A percentile compares a stretch with the other conserved stretches of the same genome.
Evolutionary conservation across 2,113 vertebrate genomes (phyloP).

Genomic region (Chrysemys picta): DNA sequence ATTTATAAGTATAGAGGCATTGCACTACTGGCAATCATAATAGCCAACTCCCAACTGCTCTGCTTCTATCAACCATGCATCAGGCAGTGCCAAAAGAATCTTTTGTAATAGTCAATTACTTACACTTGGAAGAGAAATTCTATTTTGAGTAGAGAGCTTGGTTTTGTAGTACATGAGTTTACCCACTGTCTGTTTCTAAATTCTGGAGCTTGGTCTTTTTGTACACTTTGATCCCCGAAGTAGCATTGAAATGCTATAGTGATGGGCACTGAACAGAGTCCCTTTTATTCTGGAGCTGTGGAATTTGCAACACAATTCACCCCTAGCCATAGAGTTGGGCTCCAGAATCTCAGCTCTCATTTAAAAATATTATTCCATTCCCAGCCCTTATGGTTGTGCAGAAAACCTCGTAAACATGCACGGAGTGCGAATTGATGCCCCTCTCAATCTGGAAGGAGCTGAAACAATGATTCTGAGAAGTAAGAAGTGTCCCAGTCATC

Average conservation of each 20-base stretch:
- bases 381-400: background rate
- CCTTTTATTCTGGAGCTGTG: background rate
- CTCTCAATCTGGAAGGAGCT: background rate
- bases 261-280: background rate
- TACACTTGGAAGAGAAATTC: background rate
- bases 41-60: background rate
- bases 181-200: background rate
- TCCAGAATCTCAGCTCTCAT: background rate
- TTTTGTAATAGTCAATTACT: background rate
- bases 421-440: background rate
- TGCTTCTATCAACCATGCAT: background rate
- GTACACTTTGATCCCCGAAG: background rate
- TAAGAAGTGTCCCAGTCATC: background rate
- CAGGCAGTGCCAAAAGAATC: background rate
- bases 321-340: background rate
- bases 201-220: background rate
- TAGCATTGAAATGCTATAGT: background rate
- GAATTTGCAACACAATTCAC: background rate
- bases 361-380: background rate
- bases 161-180: background rate
- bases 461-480: background rate
- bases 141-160: background rate
- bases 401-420: background rate
- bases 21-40: constrained; percentile 1
- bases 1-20: constrained; percentile 39